Percentiles rank a stretch among this genome's conserved stretches.
Conservation (phyloP, 1,140 invertebrate species). For the Pygmarrhopalites habei region DNA sequence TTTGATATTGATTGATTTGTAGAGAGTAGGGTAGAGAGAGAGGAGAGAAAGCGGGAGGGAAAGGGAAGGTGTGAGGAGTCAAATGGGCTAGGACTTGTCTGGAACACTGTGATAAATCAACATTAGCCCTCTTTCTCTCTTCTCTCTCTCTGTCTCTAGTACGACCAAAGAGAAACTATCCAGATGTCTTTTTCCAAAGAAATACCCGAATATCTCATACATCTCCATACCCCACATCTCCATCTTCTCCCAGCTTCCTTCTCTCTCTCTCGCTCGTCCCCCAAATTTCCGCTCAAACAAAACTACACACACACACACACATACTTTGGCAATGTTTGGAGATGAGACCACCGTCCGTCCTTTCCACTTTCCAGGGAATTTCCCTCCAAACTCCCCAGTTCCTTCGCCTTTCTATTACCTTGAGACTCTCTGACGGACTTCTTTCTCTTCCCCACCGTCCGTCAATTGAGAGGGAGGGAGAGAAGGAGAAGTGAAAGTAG, state of each 20-base stretch:
- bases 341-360: no score
- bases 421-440: background rate
- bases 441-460: no score
- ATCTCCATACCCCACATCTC: background rate
- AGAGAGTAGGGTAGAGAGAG: background rate
- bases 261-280: no score
- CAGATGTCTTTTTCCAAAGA: conserved; percentile 2
- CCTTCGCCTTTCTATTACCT: no score
- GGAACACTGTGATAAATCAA: conserved; percentile 9
- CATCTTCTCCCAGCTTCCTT: conserved; percentile 1
- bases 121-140: conserved; percentile 4
- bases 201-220: background rate
- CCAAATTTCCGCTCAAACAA: no score
- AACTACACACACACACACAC: no score
- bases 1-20: conserved; percentile 7
- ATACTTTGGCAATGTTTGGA: no score
- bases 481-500: background rate
- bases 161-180: conserved; percentile 8
- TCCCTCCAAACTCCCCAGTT: no score
- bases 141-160: no score
- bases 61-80: background rate
- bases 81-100: conserved; percentile 8
- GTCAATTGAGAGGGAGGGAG: no score
- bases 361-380: no score
- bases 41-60: background rate